A percentile compares a stretch with the other conserved stretches of the same genome.
Evolutionary conservation across 1,140 invertebrate genomes (phyloP).

Genomic region (Heliconius hewitsoni): DNA sequence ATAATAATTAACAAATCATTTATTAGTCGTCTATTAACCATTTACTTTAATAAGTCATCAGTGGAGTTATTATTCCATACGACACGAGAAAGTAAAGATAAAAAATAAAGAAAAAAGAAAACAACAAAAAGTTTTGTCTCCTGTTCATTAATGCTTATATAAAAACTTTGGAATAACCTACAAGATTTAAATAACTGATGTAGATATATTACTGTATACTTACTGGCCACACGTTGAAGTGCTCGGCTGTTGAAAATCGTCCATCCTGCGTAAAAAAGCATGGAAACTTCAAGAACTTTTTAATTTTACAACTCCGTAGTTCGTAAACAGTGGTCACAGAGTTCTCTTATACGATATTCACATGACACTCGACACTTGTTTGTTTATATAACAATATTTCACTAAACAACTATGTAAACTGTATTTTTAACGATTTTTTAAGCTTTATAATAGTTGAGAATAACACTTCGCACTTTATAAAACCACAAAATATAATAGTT

Average conservation of each 20-base stretch:
- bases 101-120: background rate
- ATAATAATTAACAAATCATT: background rate
- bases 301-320: conserved; percentile 26
- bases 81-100: background rate
- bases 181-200: background rate
- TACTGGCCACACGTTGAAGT: conserved; percentile 57
- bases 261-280: conserved; percentile 67
- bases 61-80: background rate
- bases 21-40: background rate
- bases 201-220: conserved; percentile 42
- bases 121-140: background rate
- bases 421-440: background rate
- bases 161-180: conserved; percentile 1
- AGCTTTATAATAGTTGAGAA: conserved; percentile 1
- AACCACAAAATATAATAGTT: conserved; percentile 18
- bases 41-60: background rate
- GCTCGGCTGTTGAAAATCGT: conserved; percentile 54
- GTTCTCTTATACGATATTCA: background rate
- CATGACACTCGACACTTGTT: background rate
- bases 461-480: conserved; percentile 22
- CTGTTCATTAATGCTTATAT: background rate
- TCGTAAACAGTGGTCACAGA: conserved; percentile 6
- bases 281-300: conserved; percentile 68
- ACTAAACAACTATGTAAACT: background rate
- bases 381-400: background rate